Evolutionary conservation across 1,140 invertebrate species (phyloP), one percentile per base, ranked within the genome.

Genomic region (Sesamia nonagrioides): DNA sequence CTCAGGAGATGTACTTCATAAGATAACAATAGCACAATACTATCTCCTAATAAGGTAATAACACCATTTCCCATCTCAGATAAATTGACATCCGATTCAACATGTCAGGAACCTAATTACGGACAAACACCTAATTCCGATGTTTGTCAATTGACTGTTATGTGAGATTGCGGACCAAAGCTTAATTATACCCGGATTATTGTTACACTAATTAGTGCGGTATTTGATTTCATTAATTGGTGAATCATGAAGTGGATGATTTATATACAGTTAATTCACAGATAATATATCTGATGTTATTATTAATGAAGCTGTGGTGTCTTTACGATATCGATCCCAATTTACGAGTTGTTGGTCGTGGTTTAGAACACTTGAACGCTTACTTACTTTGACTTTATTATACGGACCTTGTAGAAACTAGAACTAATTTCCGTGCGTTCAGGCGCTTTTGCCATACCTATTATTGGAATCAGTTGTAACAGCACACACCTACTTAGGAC

Each of bases 181-280:
- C 77, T 79, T 82, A 79, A 82, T 80, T 82, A 79, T 80, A 63
- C 63, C 48, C 13, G 81, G 78, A 77, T 82, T 82, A 82, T 75
- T 63, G 58, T 75, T 50, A 45, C 13, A 35, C 21, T 75, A 75
- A 75, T 75, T 75, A 75, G 73, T 75, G 0, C 7, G 18, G 71
- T 58, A 42, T 73, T 63, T 75, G 73, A 63, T 50, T 15, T 61
- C 33, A 68, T 75, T 75, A 58, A 75, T 75, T 74, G 21, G 6
- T 75, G 21, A 48, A 48, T 75, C n/a, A 42, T 73, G 17, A 37
- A 27, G 37, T 42, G 1, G 37, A 8, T 63, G 60, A 40, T n/a
- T 63, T 9, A 6, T 40, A 13, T 45, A 0, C 9, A 1, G 50
- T 54, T 17, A 15, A 50, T n/a, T 50, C 48, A 15, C 2, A 11